Evolutionary conservation across 2,113 vertebrate species (phyloP).

Genomic region (Microtus richardsoni): DNA sequence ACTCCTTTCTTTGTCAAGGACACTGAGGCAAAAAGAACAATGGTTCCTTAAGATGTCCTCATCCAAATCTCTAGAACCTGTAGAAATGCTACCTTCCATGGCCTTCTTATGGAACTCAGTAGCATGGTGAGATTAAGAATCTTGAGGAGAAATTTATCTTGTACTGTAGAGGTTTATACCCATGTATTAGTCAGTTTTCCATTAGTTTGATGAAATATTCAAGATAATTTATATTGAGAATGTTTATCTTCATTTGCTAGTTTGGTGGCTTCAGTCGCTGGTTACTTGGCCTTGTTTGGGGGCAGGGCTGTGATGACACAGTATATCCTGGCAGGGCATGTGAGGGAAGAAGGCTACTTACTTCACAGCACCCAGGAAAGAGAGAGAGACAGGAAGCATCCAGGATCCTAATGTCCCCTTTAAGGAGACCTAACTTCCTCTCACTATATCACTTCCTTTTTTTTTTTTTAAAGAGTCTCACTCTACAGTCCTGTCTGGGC

Average conservation of each 20-base stretch:
- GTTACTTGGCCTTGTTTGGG: neutral
- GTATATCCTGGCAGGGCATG: neutral
- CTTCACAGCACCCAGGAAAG: neutral
- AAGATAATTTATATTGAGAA: neutral
- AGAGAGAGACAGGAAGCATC: neutral
- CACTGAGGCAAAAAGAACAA: neutral
- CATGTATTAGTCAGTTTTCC: neutral
- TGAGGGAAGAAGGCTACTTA: neutral
- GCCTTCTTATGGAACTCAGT: neutral
- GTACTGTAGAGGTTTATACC: neutral
- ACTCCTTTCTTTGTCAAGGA: neutral
- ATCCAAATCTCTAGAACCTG: neutral
- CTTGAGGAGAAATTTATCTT: neutral
- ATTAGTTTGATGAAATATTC: neutral
- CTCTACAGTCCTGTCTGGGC: neutral
- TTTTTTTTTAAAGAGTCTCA: neutral
- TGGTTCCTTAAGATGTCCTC: neutral
- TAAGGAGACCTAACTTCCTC: neutral
- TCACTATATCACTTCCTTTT: neutral
- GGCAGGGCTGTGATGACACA: too few relatives aligned
- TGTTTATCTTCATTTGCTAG: neutral
- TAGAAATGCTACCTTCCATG: neutral
- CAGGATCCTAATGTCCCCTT: neutral
- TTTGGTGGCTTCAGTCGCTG: neutral
- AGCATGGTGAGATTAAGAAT: neutral